phyloP scores from a whole-genome alignment of 2,888 invertebrate genomes.

The Mylabris sibirica region DNA sequence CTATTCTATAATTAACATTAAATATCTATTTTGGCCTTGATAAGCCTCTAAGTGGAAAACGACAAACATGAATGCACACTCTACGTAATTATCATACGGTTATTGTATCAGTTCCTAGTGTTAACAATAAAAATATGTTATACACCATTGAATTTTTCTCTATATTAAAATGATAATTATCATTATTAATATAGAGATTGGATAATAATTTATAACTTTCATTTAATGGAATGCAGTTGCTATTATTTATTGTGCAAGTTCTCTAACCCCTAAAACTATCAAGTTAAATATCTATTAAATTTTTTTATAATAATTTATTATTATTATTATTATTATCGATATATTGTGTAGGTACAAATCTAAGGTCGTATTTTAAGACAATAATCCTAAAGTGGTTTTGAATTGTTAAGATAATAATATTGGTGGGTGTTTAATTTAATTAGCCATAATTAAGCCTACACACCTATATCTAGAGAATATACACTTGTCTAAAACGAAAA shows the following conservation, averaged over 20 bases:
- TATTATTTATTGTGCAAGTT: not conserved
- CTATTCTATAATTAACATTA: slow-evolving; percentile 2
- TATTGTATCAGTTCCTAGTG: not conserved
- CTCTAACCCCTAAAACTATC: not conserved
- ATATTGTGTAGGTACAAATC: not conserved
- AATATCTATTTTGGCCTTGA: slow-evolving; percentile 1
- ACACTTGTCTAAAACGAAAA: not conserved
- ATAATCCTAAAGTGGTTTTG: not conserved
- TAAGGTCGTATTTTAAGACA: slow-evolving; percentile 3
- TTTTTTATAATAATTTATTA: not conserved
- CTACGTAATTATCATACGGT: not conserved
- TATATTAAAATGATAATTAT: not conserved
- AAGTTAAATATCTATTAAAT: not conserved
- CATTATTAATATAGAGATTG: not conserved
- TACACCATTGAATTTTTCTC: not conserved
- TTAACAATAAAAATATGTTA: slow-evolving; percentile 1
- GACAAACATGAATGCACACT: not conserved
- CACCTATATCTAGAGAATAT: not conserved
- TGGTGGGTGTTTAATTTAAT: slow-evolving; percentile 2
- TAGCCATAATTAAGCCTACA: not conserved
- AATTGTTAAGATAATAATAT: not conserved
- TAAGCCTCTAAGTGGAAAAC: not conserved
- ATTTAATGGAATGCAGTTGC: not conserved
- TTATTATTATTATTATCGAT: not conserved
- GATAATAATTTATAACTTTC: not conserved